Evolutionary conservation across 2,113 vertebrate species (phyloP), one percentile per base, ranked within the genome.

Genomic region (Varanus komodoensis): DNA sequence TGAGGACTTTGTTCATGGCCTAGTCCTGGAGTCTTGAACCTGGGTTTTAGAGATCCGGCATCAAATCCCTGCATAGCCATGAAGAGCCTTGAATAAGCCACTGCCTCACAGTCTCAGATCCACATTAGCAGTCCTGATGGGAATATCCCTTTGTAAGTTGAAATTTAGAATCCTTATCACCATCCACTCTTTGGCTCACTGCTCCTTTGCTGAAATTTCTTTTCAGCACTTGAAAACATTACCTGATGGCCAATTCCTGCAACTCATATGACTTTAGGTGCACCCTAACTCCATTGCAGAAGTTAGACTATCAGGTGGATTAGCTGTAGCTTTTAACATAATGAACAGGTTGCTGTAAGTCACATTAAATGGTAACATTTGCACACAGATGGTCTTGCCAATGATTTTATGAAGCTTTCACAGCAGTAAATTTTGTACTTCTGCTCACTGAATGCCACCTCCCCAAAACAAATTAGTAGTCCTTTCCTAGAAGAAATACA

Each of bases 241-340:
- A 9, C 19, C 69, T 73, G 34, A 86, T 34, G 48, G 34, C 29
- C 8, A 73, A 12, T 54, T 86, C 74, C 29, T 73, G 68, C 17
- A n/a, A n/a, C 15, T 32, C 21, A 71, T 73, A 52, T 23, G 29
- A 3, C 52, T 50, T 84, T 71, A 61, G 61, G 38, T 64, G 80
- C n/a, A 67, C 61, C 69, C 57, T 61, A 80, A 57, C 21, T 23
- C n/a, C 44, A 19, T 75, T 64, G 73, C 75, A 52, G 69, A 34
- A 92, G 64, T 77, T 67, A 80, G 12, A 81, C 44, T 3, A 7
- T 44, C n/a, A 77, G 19, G 27, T 67, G n/a, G 69, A 61, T 89
- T 78, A 92, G 71, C 52, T 69, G 77, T 78, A 85, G 78, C 83
- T 81, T 68, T 75, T 82, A 86, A 44, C 32, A 89, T 89, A 86